Conservation (phyloP, 2,888 invertebrate species). For the Stenchaetothrips biformis region DNA sequence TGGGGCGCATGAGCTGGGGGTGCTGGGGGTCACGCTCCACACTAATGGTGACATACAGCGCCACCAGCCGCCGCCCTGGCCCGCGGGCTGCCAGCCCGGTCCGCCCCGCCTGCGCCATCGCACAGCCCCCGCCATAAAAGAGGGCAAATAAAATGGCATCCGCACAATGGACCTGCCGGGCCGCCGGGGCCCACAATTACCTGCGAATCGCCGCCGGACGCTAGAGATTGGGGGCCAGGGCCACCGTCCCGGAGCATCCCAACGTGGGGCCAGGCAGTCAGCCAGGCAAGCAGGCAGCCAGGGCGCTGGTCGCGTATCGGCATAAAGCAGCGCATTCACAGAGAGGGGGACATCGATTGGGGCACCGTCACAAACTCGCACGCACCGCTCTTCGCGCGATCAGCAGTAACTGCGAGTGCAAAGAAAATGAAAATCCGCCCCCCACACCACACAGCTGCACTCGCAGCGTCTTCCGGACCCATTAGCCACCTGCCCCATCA, state of each 20-base stretch:
- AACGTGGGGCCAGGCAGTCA: neutral
- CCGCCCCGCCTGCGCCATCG: neutral
- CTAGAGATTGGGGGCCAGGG: neutral
- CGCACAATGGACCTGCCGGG: slow-evolving; percentile 3
- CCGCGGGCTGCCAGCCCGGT: neutral
- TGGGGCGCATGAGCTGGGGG: neutral
- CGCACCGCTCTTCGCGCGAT: neutral
- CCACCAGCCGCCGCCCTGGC: neutral
- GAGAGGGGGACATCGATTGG: neutral
- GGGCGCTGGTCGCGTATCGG: neutral
- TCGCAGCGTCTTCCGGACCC: neutral
- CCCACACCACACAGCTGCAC: neutral
- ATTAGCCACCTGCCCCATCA: neutral
- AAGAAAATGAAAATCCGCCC: neutral
- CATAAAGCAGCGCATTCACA: too few relatives aligned
- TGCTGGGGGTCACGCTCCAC: neutral
- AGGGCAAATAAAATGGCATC: slow-evolving; percentile 13
- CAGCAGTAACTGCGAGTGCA: neutral
- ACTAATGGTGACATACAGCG: slow-evolving; percentile 20
- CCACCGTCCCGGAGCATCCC: neutral
- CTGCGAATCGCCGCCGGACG: slow-evolving; percentile 10
- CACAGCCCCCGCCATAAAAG: neutral
- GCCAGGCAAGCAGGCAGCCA: neutral
- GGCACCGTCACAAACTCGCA: neutral
- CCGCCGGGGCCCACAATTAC: slow-evolving; percentile 6